Evolutionary conservation across 2,797 vertebrate genomes (phyloP), one percentile per base, ranked within the genome.

Genomic region (Hypotaenidia philippensis): DNA sequence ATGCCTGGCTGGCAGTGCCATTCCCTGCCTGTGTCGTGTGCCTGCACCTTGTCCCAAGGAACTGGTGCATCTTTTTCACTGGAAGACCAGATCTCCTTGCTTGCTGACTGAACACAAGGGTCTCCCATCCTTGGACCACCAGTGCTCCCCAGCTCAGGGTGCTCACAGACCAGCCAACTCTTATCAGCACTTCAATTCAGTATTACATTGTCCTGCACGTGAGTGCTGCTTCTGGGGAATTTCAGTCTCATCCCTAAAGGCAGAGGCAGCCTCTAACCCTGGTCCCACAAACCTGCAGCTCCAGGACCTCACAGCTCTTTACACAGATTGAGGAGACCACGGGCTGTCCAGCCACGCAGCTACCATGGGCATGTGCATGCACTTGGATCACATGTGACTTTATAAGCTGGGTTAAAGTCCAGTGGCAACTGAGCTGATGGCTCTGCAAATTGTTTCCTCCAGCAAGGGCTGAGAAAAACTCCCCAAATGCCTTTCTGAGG

Each of bases 11-110:
- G 44, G 15, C 64, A 85, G 45, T 4, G 9, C 47, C 64, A 15
- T 38, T 66, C 25, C 11, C 27, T 20, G 32, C 21, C 31, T 1
- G 1, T 1, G 3, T 7, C 53, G 11, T 26, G 4, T 29, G 11
- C 71, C 56, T 78, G 32, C 23, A 44, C 10, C 49, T 69, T 40
- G 40, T 50, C 57, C 5, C 14, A 20, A 74, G 29, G 12, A 20
- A n/a, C 50, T 19, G 34, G 36, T 38, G 29, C 72, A 32, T 47
- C 55, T 82, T 89, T 85, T 57, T 41, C 15, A 16, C 22, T 18
- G 70, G 19, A 36, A 59, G 31, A n/a, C 59, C 21, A 45, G 18
- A 32, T 56, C 29, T 74, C 52, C 56, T 44, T 18, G 18, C 29
- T 13, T 29, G 26, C 15, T 55, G 63, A 25, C 44, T 26, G 26